phyloP scores from a whole-genome alignment of 2,797 vertebrate species.

The Artibeus lituratus region DNA sequence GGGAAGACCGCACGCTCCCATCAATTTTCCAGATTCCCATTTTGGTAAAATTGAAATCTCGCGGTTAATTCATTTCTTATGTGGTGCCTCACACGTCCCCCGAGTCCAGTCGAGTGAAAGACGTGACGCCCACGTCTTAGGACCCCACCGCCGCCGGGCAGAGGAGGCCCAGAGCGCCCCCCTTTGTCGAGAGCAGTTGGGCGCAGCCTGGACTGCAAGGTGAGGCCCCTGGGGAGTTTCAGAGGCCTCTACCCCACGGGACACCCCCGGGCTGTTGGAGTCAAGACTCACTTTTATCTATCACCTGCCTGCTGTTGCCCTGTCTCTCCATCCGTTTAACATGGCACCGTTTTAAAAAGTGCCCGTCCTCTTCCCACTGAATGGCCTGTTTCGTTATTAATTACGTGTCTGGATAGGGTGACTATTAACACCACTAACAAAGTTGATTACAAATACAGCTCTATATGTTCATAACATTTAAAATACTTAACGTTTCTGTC shows the following conservation, averaged over 20 bases:
- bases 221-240: not conserved
- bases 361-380: not conserved
- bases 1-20: slow-evolving; percentile 39
- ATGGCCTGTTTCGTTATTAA: not conserved
- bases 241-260: no score
- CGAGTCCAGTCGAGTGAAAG: not conserved
- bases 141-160: no score
- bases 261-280: not conserved
- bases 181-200: not conserved
- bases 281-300: not conserved
- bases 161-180: no score
- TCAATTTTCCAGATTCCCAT: slow-evolving; percentile 62
- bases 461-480: not conserved
- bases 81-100: not conserved
- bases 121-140: rapidly evolving
- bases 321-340: not conserved
- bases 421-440: not conserved
- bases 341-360: not conserved
- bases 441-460: not conserved
- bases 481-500: not conserved
- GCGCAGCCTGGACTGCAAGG: rapidly evolving
- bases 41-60: slow-evolving; percentile 36
- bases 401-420: not conserved
- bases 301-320: not conserved
- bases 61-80: not conserved